Percentiles rank a stretch among this genome's conserved stretches.
These are phyloP conservation scores for Phylloscopus whistleri DNA, from an alignment of 2,113 vertebrate genomes.

Conservation along the genomic window DNA sequence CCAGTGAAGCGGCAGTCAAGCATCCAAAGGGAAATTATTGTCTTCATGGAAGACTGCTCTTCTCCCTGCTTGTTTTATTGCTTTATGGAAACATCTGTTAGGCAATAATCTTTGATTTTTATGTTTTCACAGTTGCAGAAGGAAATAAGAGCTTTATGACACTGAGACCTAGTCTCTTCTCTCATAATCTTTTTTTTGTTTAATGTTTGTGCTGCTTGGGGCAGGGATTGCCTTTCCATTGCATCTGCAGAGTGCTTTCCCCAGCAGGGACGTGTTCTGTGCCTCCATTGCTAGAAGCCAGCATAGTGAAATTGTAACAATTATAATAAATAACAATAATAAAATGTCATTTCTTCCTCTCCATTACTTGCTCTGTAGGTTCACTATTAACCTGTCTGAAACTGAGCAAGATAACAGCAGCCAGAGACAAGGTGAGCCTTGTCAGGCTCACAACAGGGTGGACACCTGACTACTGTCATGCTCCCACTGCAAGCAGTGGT, in stretches of 20 bases:
- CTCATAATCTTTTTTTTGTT: background rate
- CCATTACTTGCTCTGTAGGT: background rate
- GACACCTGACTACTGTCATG: background rate
- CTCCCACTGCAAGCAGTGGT: background rate
- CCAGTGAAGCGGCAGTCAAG: background rate
- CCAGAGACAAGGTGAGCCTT: background rate
- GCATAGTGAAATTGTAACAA: background rate
- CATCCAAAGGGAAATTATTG: slow-evolving; percentile 30
- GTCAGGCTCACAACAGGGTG: too few relatives aligned
- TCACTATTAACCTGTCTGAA: background rate
- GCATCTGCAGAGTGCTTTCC: background rate
- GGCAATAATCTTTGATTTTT: slow-evolving; percentile 25
- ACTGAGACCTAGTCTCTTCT: background rate
- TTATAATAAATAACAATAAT: slow-evolving; percentile 11
- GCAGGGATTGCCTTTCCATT: background rate
- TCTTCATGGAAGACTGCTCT: slow-evolving; percentile 8
- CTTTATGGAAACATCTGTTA: slow-evolving; percentile 16
- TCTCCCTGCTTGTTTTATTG: slow-evolving; percentile 18
- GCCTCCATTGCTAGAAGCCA: background rate
- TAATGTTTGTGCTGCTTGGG: background rate
- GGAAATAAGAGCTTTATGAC: slow-evolving; percentile 7
- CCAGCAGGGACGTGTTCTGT: background rate
- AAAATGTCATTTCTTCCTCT: background rate
- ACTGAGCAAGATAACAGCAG: background rate
- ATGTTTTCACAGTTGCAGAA: slow-evolving; percentile 1